Evolutionary conservation across 2,888 invertebrate species (phyloP), one percentile per base, ranked within the genome.

Genomic region (Acanthosepion pharaonis): DNA sequence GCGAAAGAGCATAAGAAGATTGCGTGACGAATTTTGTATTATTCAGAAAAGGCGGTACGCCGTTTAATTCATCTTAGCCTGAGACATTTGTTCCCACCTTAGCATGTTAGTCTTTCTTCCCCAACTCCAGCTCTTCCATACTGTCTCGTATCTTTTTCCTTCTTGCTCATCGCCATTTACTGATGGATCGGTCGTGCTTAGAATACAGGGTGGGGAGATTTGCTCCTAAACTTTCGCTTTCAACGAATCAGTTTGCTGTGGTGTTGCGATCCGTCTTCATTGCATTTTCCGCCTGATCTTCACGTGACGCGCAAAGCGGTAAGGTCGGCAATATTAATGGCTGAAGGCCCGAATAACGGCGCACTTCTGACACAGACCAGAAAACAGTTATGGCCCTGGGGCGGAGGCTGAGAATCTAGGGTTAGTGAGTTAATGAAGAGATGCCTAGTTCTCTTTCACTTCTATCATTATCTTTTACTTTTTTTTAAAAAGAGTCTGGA

Each of bases 161-260:
- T 78, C 78, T 78, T 78, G 15, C n/a, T 78, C 78, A 78, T 78
- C 78, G 33, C 64, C n/a, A n/a, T n/a, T 78, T 15, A n/a, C 78
- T 78, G 78, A 78, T 78, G 78, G 78, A 78, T 78, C 78, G 78
- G 78, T 78, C 78, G 78, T 78, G 78, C 78, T 78, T 78, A 78
- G 78, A 78, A 78, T 78, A 78, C 78, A n/a, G 78, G 33, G 78
- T 78, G n/a, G 78, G 78, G n/a, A n/a, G 78, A 33, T n/a, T n/a
- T 78, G n/a, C 78, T 78, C 78, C 78, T 78, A 78, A 78, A 78
- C 78, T 78, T 78, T 78, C 78, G 78, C 78, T 78, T 78, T 15
- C 11, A 78, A 78, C 78, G 78, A 78, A 78, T 78, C 78, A 78
- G 78, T 78, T 78, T 78, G 78, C n/a, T 78, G 78, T 78, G 33